Evolutionary conservation across 2,888 invertebrate genomes (phyloP), one percentile per base, ranked within the genome.

Genomic region (Euplexia lucipara): DNA sequence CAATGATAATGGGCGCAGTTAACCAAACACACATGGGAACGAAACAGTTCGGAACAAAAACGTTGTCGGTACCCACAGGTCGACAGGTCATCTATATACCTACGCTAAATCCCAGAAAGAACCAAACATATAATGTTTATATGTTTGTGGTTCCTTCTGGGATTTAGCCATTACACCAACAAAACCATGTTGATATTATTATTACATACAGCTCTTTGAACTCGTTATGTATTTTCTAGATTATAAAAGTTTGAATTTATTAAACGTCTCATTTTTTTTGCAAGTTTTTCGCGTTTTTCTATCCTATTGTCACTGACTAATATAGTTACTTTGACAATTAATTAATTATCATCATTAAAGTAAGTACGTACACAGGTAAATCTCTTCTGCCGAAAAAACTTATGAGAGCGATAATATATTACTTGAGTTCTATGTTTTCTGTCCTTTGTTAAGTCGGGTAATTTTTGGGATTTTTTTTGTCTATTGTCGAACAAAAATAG

Each of bases 1-100:
- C 73, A 73, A 69, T 69, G 37, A 53, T 34, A 49, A 73, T 53
- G 48, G 65, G 53, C 16, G 53, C 65, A 53, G 68, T 54, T 26
- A 64, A 34, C 42, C 16, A 53, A 35, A 52, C 20, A 32, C 42
- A 14, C 45, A 35, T 12, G 14, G 32, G 18, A 22, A 42, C n/a
- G 34, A 26, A 47, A 35, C 20, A 12, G 12, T 34, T 44, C 14
- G 3, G 9, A 39, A 59, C 16, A 42, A 48, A 35, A 70, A 47
- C 16, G 30, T 41, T 70, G 3, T 18, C 14, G 9, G 47, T 26
- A 5, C 26, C 26, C 9, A 30, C 41, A 58, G 34, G 35, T 41
- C 47, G 58, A 30, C 41, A 58, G 34, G 35, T 41, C 47, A 70
- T 34, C 9, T 1, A 12, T 18, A n/a, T 26, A 12, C 8, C 1